Conservation (phyloP, 2,113 vertebrate genomes). For the Petromus typicus region DNA sequence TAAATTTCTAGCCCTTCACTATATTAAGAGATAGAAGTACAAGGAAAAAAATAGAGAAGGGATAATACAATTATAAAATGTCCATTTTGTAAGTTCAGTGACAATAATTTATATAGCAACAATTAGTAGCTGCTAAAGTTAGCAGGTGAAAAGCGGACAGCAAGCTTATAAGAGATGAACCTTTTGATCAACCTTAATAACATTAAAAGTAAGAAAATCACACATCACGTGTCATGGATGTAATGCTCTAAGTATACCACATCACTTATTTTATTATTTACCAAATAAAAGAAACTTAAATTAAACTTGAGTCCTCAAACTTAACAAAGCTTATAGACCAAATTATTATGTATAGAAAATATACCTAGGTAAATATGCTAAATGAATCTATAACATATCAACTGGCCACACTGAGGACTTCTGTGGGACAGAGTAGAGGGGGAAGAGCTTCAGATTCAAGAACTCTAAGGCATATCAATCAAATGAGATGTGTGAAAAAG, state of each 20-base stretch:
- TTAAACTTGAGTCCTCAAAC: too few relatives aligned
- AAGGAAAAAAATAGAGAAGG: neutral
- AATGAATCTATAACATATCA: neutral
- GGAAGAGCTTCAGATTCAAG: neutral
- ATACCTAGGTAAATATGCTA: neutral
- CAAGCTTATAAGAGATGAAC: neutral
- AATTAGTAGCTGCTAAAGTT: neutral
- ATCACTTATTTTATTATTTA: neutral
- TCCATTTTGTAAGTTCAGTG: neutral
- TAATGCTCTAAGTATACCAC: neutral
- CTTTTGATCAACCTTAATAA: constrained; percentile 10
- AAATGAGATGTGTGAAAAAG: neutral
- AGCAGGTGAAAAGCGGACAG: neutral
- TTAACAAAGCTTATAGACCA: neutral
- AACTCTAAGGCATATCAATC: constrained; percentile 34
- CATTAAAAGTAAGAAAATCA: constrained; percentile 25
- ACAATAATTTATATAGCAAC: neutral
- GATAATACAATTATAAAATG: constrained; percentile 8
- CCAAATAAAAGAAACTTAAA: constrained; percentile 1
- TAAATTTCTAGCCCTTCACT: too few relatives aligned
- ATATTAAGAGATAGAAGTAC: neutral
- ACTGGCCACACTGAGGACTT: neutral
- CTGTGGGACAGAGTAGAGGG: neutral
- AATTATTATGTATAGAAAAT: neutral
- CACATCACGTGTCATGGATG: neutral